These are phyloP conservation scores for Mirza zaza DNA, from an alignment of 2,113 vertebrate species.

Conservation along the genomic window DNA sequence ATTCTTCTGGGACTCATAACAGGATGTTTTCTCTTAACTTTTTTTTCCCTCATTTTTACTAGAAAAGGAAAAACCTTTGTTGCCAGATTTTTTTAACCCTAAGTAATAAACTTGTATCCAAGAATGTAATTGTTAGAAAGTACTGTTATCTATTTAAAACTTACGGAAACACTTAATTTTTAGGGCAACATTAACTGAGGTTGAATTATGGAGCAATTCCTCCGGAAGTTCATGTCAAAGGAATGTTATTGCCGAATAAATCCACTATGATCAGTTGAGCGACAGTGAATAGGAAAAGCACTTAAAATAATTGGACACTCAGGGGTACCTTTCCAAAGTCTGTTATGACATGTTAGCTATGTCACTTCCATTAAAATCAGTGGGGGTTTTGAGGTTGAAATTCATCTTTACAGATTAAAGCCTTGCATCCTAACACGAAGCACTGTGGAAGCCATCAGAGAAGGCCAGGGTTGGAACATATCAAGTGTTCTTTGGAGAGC, in stretches of 20 bases:
- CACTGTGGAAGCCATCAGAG: slow-evolving; percentile 48
- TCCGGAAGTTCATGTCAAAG: slow-evolving; percentile 83
- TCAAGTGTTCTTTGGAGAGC: slow-evolving; percentile 9
- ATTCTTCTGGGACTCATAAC: slow-evolving; percentile 76
- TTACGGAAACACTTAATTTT: slow-evolving; percentile 82
- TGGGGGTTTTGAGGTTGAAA: slow-evolving; percentile 62
- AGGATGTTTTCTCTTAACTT: slow-evolving; percentile 83
- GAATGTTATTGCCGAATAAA: slow-evolving; percentile 84
- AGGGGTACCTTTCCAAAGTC: slow-evolving; percentile 73
- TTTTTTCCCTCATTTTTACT: slow-evolving; percentile 52
- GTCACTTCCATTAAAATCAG: slow-evolving; percentile 71
- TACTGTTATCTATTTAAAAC: slow-evolving; percentile 83
- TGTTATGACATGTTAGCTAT: slow-evolving; percentile 68
- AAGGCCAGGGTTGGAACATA: neutral
- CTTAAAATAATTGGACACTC: slow-evolving; percentile 83
- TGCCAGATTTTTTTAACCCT: slow-evolving; percentile 71
- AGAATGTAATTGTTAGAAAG: slow-evolving; percentile 85
- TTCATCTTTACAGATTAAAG: slow-evolving; percentile 77
- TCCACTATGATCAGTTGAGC: slow-evolving; percentile 74
- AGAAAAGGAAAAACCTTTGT: slow-evolving; percentile 79
- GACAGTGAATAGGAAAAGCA: slow-evolving; percentile 83
- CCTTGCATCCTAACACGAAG: neutral
- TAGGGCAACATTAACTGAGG: slow-evolving; percentile 80
- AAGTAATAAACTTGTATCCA: slow-evolving; percentile 83
- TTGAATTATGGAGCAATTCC: slow-evolving; percentile 84